Percentiles rank a stretch among this genome's conserved stretches.
Evolutionary conservation across 2,797 vertebrate species (phyloP).

Genomic region (Xenops minutus): DNA sequence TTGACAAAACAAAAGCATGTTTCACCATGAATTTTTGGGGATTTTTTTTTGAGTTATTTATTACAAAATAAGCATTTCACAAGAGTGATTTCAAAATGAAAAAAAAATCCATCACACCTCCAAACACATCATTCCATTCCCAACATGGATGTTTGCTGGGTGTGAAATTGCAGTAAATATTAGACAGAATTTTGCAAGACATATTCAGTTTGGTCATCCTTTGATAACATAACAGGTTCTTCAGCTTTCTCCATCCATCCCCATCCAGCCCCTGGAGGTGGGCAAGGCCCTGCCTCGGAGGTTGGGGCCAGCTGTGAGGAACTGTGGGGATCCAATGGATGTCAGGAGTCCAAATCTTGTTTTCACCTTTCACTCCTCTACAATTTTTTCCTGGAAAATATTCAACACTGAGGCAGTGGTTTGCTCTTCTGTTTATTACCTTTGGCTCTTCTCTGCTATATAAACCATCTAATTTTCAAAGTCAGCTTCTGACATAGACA

Average conservation of each 20-base stretch:
- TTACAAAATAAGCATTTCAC: neutral
- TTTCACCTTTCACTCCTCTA: neutral
- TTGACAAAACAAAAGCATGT: neutral
- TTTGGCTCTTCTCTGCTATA: neutral
- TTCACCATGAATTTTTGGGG: neutral
- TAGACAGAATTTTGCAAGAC: neutral
- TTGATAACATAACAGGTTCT: accelerated
- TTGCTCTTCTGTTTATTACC: neutral
- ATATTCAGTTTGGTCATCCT: neutral
- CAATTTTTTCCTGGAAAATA: neutral
- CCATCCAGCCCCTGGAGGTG: neutral
- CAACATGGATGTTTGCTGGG: neutral
- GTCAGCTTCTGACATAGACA: neutral
- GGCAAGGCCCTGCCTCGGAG: neutral
- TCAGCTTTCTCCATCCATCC: neutral
- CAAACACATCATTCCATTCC: neutral
- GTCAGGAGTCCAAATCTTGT: neutral
- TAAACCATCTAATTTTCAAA: slow-evolving; percentile 22
- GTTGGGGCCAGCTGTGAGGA: accelerated
- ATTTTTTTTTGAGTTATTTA: neutral
- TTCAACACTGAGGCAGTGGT: neutral
- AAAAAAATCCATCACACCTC: neutral
- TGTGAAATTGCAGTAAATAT: neutral
- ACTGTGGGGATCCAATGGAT: accelerated
- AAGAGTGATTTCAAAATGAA: neutral